These are phyloP conservation scores for Labrus mixtus DNA, from an alignment of 2,113 vertebrate genomes.

Conservation along the genomic window DNA sequence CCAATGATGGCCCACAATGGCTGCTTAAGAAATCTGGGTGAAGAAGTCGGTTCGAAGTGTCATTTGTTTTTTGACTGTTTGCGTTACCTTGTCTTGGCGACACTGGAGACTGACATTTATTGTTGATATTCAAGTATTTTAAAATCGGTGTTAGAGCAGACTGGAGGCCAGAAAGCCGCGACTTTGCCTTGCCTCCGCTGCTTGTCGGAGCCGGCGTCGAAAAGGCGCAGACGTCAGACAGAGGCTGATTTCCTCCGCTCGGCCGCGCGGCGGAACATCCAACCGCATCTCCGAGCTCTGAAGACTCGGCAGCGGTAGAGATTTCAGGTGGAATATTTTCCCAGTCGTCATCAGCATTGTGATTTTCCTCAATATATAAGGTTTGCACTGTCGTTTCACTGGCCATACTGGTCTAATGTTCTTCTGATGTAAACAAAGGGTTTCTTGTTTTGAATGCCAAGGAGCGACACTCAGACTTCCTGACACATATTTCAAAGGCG, in stretches of 20 bases:
- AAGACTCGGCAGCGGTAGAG: background rate
- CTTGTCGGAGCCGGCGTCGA: slow-evolving; percentile 40
- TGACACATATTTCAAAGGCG: background rate
- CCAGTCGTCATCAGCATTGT: slow-evolving; percentile 23
- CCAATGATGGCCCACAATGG: background rate
- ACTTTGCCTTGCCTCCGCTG: slow-evolving; percentile 17
- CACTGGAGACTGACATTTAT: slow-evolving; percentile 13
- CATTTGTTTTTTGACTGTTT: slow-evolving; percentile 18
- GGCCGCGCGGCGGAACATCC: background rate
- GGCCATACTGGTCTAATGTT: slow-evolving; percentile 31
- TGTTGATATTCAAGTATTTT: slow-evolving; percentile 49
- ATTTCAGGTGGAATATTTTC: slow-evolving; percentile 53
- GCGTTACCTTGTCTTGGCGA: slow-evolving; percentile 4
- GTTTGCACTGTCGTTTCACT: slow-evolving; percentile 1
- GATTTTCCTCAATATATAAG: slow-evolving; percentile 15
- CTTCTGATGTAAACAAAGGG: background rate
- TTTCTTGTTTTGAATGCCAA: background rate
- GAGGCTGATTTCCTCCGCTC: slow-evolving; percentile 15
- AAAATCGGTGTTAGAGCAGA: slow-evolving; percentile 61
- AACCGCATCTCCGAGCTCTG: background rate
- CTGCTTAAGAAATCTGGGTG: background rate
- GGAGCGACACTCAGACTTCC: background rate
- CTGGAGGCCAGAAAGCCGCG: slow-evolving; percentile 32
- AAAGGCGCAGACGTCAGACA: slow-evolving; percentile 1
- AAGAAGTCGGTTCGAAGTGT: background rate